Percentiles rank a stretch among this genome's conserved stretches.
Conservation (phyloP, 2,888 invertebrate species). For the Standfussiana lucernea region DNA sequence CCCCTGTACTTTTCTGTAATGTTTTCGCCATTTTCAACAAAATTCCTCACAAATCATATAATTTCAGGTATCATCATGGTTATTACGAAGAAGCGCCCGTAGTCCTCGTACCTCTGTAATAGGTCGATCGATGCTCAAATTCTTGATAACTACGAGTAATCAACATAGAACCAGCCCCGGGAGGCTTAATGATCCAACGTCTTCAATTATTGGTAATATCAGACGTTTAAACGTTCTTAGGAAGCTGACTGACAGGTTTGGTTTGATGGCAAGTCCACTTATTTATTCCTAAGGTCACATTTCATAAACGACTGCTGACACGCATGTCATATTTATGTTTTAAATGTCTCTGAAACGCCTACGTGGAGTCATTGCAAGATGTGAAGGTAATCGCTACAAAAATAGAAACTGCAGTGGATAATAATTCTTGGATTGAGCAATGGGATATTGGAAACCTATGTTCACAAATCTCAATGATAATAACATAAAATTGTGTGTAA, state of each 20-base stretch:
- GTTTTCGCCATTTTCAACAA: slow-evolving; percentile 91
- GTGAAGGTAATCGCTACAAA: slow-evolving; percentile 19
- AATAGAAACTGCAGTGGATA: slow-evolving; percentile 12
- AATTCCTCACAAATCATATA: slow-evolving; percentile 90
- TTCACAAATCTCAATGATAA: slow-evolving; percentile 30
- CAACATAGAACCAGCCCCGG: slow-evolving; percentile 88
- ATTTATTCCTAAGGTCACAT: slow-evolving; percentile 78
- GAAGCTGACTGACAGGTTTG: slow-evolving; percentile 84
- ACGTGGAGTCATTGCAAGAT: slow-evolving; percentile 8
- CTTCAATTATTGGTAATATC: slow-evolving; percentile 90
- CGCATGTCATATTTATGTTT: slow-evolving; percentile 56
- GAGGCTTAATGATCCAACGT: slow-evolving; percentile 85
- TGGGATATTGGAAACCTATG: slow-evolving; percentile 27
- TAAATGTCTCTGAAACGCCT: slow-evolving; percentile 40
- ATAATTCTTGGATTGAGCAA: slow-evolving; percentile 36
- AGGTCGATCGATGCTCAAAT: slow-evolving; percentile 86
- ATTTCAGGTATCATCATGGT: slow-evolving; percentile 90
- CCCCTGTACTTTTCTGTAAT: slow-evolving; percentile 91
- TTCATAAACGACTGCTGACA: slow-evolving; percentile 66
- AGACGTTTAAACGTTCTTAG: slow-evolving; percentile 88
- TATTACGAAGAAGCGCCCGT: slow-evolving; percentile 89
- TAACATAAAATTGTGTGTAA: slow-evolving; percentile 43
- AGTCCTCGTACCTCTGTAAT: slow-evolving; percentile 86
- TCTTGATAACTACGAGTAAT: slow-evolving; percentile 90
- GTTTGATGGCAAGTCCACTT: slow-evolving; percentile 70